Percentiles rank a stretch among this genome's conserved stretches.
phyloP scores from a whole-genome alignment of 1,140 invertebrate species.

The Popillia japonica region DNA sequence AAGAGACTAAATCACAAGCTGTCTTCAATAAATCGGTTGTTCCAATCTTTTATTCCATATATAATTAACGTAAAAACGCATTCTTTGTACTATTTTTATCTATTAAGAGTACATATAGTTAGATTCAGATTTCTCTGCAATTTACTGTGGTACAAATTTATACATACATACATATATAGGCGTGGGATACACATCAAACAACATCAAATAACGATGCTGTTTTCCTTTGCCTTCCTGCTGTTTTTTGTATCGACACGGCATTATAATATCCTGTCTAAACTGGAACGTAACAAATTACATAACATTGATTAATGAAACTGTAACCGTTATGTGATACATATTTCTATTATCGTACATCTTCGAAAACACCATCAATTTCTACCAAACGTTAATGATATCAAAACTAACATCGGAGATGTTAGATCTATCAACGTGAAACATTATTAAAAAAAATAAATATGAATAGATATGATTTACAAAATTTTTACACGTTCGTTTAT shows the following conservation, averaged over 20 bases:
- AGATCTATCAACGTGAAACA: too few species aligned
- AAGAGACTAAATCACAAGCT: too few species aligned
- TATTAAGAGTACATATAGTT: too few species aligned
- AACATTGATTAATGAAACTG: background rate
- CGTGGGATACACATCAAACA: background rate
- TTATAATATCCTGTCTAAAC: constrained; percentile 16
- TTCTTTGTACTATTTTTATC: too few species aligned
- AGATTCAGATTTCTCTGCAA: too few species aligned
- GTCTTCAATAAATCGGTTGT: too few species aligned
- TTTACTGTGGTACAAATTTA: too few species aligned
- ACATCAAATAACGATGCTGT: background rate
- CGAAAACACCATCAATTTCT: constrained; percentile 14
- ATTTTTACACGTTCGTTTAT: too few species aligned
- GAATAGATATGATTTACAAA: too few species aligned
- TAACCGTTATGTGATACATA: constrained; percentile 11
- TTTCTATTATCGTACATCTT: background rate
- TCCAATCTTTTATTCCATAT: too few species aligned
- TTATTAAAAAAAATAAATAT: too few species aligned
- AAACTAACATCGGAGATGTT: background rate
- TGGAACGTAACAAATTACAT: constrained; percentile 11
- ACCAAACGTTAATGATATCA: background rate
- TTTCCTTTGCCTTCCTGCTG: constrained; percentile 3
- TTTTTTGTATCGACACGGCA: background rate
- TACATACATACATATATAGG: background rate
- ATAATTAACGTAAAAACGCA: too few species aligned